Evolutionary conservation across 2,797 vertebrate species (phyloP).

Genomic region (Octomys mimax): DNA sequence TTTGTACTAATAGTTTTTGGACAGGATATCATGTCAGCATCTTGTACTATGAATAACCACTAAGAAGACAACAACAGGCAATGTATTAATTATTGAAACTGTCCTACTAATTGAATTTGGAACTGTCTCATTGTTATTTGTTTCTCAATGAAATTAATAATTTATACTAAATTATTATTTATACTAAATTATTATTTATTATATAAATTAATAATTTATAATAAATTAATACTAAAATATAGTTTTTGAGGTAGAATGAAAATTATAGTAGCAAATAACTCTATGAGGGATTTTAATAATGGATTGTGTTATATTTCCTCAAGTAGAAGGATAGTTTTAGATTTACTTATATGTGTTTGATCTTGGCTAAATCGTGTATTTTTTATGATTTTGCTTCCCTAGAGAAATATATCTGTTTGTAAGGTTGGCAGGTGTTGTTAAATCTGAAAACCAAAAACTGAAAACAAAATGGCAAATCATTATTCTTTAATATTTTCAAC

Average conservation of each 20-base stretch:
- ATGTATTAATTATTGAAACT: no score
- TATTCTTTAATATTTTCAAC: conserved; percentile 30
- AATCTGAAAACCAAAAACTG: conserved; percentile 58
- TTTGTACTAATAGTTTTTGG: no score
- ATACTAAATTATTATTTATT: no score
- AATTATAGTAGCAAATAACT: conserved; percentile 20
- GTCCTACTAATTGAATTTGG: no score
- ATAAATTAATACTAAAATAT: no score
- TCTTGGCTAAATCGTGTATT: conserved; percentile 46
- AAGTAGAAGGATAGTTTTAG: conserved; percentile 13
- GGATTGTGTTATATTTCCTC: not conserved
- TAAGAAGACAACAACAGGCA: no score
- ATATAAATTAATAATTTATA: no score
- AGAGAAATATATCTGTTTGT: conserved; percentile 14
- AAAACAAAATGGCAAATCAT: conserved; percentile 43
- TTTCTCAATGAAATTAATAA: no score
- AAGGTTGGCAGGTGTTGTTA: not conserved
- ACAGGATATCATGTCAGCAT: no score
- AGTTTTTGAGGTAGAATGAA: not conserved
- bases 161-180: no score
- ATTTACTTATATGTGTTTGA: conserved; percentile 18
- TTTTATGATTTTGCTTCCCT: not conserved
- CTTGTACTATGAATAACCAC: no score
- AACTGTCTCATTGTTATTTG: no score
- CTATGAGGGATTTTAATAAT: not conserved